A percentile compares a stretch with the other conserved stretches of the same genome.
phyloP scores from a whole-genome alignment of 2,113 vertebrate genomes.

The Gorsachius goisagi region DNA sequence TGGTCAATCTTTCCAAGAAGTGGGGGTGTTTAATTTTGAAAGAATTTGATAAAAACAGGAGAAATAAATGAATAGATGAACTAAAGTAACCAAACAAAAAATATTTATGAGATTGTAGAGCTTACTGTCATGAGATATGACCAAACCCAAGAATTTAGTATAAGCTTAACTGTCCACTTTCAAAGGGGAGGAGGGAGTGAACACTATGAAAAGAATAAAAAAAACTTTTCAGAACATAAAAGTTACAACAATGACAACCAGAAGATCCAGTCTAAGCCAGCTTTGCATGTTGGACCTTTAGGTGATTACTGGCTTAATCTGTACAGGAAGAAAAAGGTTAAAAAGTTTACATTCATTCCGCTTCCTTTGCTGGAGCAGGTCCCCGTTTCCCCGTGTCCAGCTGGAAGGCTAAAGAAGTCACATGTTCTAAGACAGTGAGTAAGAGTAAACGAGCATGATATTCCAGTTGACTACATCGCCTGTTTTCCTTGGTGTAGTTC shows the following conservation, averaged over 20 bases:
- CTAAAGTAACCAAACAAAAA: neutral
- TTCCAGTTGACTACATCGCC: neutral
- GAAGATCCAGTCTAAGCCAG: neutral
- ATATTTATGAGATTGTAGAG: neutral
- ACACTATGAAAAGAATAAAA: neutral
- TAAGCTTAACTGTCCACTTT: neutral
- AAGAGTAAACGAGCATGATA: neutral
- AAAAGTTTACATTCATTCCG: neutral
- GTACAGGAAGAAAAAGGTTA: neutral
- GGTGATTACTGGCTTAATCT: neutral
- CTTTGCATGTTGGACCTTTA: neutral
- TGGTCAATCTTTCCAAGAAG: neutral
- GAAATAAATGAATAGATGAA: neutral
- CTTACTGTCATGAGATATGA: neutral
- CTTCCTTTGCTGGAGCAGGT: neutral
- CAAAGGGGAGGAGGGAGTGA: neutral
- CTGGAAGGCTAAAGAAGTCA: neutral
- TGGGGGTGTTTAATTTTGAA: rapidly evolving
- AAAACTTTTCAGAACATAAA: neutral
- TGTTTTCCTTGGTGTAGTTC: neutral
- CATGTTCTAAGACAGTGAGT: neutral
- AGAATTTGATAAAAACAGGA: neutral
- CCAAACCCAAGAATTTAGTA: neutral
- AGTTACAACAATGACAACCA: neutral
- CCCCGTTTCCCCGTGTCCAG: neutral